Percentiles rank a stretch among this genome's conserved stretches.
These are phyloP conservation scores for Plebejus anna DNA, from an alignment of 2,888 invertebrate species.

Conservation along the genomic window DNA sequence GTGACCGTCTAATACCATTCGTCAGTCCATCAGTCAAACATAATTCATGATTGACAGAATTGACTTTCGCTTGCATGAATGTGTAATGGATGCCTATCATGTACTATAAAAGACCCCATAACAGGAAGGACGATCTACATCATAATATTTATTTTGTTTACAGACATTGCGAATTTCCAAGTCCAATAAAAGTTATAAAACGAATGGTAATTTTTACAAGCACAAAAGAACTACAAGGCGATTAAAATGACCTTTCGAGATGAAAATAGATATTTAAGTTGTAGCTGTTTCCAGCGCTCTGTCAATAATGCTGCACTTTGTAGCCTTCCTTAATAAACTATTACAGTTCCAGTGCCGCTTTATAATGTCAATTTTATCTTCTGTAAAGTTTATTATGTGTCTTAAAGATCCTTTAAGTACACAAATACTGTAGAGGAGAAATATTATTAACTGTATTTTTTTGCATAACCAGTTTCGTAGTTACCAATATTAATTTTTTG, in stretches of 20 bases:
- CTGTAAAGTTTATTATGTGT: neutral
- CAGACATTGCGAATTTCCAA: too few species aligned
- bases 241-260: neutral
- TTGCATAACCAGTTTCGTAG: too few species aligned
- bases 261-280: slow-evolving; percentile 10
- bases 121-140: too few species aligned
- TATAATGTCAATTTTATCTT: neutral
- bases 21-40: too few species aligned
- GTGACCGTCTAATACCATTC: too few species aligned
- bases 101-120: too few species aligned
- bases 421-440: neutral
- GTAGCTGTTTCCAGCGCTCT: neutral
- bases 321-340: slow-evolving; percentile 2
- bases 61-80: too few species aligned
- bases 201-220: neutral
- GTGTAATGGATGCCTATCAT: too few species aligned
- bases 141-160: too few species aligned
- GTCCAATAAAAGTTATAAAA: neutral
- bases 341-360: neutral
- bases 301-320: slow-evolving; percentile 13
- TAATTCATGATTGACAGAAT: too few species aligned
- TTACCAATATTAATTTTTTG: neutral
- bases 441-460: neutral
- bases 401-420: neutral
- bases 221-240: neutral